A percentile compares a stretch with the other conserved stretches of the same genome.
Evolutionary conservation across 2,888 invertebrate genomes (phyloP).

Genomic region (Drosophila merina): DNA sequence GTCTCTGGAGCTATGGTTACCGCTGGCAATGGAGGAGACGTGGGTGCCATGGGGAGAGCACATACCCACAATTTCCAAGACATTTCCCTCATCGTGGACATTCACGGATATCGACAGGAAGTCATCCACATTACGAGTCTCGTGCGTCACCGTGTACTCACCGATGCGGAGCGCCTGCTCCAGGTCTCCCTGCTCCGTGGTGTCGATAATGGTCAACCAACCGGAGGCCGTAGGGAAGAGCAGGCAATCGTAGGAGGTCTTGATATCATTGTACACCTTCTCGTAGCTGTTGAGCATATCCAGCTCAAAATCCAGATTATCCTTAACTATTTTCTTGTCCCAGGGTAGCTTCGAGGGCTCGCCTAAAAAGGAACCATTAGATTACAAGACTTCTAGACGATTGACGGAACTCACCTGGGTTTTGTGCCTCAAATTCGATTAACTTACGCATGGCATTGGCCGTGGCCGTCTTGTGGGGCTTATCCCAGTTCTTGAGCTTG

Average conservation of each 20-base stretch:
- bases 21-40: constrained; percentile 98
- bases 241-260: constrained; percentile 96
- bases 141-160: constrained; percentile 91
- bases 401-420: constrained; percentile 84
- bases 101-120: constrained; percentile 95
- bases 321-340: constrained; percentile 92
- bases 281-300: constrained; percentile 93
- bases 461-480: constrained; percentile 90
- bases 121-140: constrained; percentile 92
- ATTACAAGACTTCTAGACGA: neutral
- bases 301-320: constrained; percentile 93
- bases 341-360: constrained; percentile 85
- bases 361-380: constrained; percentile 49
- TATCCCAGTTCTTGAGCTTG: constrained; percentile 93
- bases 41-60: constrained; percentile 98
- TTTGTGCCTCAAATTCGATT: constrained; percentile 89
- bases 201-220: constrained; percentile 87
- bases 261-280: constrained; percentile 94
- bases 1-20: constrained; percentile 92
- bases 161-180: constrained; percentile 91
- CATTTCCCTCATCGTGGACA: constrained; percentile 94
- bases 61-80: constrained; percentile 96
- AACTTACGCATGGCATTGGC: constrained; percentile 91
- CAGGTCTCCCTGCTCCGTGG: constrained; percentile 88
- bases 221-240: constrained; percentile 95